A percentile compares a stretch with the other conserved stretches of the same genome.
These are phyloP conservation scores for Watsonalla binaria DNA, from an alignment of 2,888 invertebrate species.

Conservation along the genomic window DNA sequence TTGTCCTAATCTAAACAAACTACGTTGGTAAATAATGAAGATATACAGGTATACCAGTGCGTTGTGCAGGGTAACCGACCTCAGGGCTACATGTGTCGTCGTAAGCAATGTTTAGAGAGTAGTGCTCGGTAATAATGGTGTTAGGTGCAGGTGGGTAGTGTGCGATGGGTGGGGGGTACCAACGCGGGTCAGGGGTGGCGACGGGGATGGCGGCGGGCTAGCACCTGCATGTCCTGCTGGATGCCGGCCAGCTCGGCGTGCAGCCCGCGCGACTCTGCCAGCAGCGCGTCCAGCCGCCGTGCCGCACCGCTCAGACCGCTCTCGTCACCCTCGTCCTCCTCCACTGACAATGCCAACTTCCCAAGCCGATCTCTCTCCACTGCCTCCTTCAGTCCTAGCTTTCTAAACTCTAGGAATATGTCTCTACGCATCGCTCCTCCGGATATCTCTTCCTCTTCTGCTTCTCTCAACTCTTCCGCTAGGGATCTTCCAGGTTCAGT, in stretches of 20 bases:
- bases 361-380: conserved; percentile 63
- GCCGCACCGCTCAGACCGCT: conserved; percentile 55
- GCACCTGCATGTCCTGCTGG: conserved; percentile 76
- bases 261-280: conserved; percentile 65
- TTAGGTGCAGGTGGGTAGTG: conserved; percentile 12
- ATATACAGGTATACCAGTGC: too few species aligned
- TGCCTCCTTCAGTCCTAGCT: conserved; percentile 43
- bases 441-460: conserved; percentile 49
- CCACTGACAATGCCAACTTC: conserved; percentile 64
- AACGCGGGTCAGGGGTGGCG: conserved; percentile 61
- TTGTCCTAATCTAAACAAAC: too few species aligned
- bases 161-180: conserved; percentile 50
- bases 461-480: conserved; percentile 65
- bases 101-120: not conserved
- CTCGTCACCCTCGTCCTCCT: conserved; percentile 54
- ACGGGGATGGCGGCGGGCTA: conserved; percentile 64
- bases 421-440: conserved; percentile 37
- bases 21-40: too few species aligned
- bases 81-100: not conserved
- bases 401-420: conserved; percentile 39
- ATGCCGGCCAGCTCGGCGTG: conserved; percentile 70
- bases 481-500: conserved; percentile 41
- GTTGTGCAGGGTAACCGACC: too few species aligned
- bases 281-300: conserved; percentile 59
- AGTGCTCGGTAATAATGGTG: conserved; percentile 9